Evolutionary conservation across 2,888 invertebrate species (phyloP), one percentile per base, ranked within the genome.

Genomic region (Latrodectus hesperus): DNA sequence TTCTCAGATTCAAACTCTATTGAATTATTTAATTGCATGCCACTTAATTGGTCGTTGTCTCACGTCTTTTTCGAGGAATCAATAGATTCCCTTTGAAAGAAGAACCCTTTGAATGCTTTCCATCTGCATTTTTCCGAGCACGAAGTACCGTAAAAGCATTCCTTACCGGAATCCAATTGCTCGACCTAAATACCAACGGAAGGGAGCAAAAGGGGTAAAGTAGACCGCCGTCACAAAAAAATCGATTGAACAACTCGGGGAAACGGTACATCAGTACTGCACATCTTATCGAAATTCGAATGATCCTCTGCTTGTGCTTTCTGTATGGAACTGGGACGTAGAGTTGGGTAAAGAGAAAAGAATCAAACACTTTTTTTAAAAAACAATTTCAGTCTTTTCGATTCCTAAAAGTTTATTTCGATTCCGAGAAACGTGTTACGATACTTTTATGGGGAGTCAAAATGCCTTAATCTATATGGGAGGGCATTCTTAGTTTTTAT

Each of bases 211-310:
- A 60, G 60, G 60, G 60, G 60, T 60, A 60, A 60, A 60, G 16
- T 60, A n/a, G 60, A 60, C 60, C n/a, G n/a, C n/a, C 14, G 60
- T 12, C 60, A 9, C 38, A 38, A 38, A 60, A 60, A 60, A 60
- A 60, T 60, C 60, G 60, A 60, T 60, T 12, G 60, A n/a, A 60
- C 60, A 60, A 60, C 60, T 60, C 60, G 60, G 60, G 6, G 60
- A 60, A 60, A 60, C n/a, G 12, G 60, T 60, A 60, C 60, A 60
- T 60, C 60, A 60, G 12, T 16, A 60, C n/a, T n/a, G 14, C 60
- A n/a, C 60, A 60, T 60, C 60, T 60, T 60, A 60, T 60, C 60
- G 60, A 60, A 60, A 60, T 60, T 60, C 60, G 60, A 60, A 60
- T 60, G 60, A 60, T 60, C n/a, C 60, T n/a, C n/a, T 60, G 14